These are phyloP conservation scores for Caenorhabditis panamensis DNA, from an alignment of 2,888 invertebrate species.

Conservation along the genomic window DNA sequence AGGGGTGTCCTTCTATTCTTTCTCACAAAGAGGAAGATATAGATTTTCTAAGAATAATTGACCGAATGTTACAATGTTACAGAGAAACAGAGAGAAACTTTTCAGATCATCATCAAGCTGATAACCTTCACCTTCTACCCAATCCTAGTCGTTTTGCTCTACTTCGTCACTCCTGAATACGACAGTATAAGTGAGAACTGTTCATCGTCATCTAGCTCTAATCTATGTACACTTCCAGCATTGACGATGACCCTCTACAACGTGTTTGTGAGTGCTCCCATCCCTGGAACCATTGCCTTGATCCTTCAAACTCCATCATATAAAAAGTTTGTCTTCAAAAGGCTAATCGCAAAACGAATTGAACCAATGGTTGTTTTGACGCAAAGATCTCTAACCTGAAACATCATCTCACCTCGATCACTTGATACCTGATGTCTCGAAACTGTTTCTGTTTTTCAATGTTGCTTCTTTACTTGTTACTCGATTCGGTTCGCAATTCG, in stretches of 20 bases:
- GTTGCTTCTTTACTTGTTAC: too few species aligned
- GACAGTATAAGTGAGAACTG: constrained; percentile 30
- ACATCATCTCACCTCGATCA: neutral
- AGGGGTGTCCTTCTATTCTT: too few species aligned
- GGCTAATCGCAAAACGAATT: neutral
- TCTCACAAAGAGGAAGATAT: too few species aligned
- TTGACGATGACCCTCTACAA: constrained; percentile 27
- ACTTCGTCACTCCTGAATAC: constrained; percentile 29
- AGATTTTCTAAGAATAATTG: too few species aligned
- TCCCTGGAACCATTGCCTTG: constrained; percentile 33
- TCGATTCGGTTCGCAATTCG: neutral
- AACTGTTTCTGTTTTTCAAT: neutral
- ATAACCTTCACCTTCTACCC: constrained; percentile 31
- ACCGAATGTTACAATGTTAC: too few species aligned
- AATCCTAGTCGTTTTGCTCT: constrained; percentile 9
- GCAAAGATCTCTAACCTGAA: neutral
- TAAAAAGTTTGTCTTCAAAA: constrained; percentile 5
- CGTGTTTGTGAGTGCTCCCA: constrained; percentile 40
- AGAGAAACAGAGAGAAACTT: too few species aligned
- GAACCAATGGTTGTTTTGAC: constrained; percentile 1
- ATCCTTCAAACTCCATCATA: constrained; percentile 31
- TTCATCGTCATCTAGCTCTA: too few species aligned
- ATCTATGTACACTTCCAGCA: too few species aligned
- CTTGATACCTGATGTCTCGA: neutral
- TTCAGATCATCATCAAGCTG: constrained; percentile 25